These are phyloP conservation scores for Oasisia sp. DNA, from an alignment of 2,888 invertebrate genomes.

Conservation along the genomic window DNA sequence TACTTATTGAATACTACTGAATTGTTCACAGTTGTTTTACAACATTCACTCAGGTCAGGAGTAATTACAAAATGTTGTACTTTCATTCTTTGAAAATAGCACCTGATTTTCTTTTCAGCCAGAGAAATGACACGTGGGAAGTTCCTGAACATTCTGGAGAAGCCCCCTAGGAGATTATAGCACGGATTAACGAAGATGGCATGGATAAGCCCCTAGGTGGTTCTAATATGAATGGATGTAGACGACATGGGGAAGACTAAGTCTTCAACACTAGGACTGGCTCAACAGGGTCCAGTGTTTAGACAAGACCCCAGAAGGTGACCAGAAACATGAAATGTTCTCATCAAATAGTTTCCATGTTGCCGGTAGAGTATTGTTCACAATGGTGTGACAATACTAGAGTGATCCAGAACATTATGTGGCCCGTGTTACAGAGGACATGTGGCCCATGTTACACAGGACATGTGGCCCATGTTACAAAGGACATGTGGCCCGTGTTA, in stretches of 20 bases:
- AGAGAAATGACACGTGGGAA: constrained; percentile 97
- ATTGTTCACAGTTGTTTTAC: not conserved
- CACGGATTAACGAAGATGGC: not conserved
- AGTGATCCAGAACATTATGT: not conserved
- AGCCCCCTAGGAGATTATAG: constrained; percentile 40
- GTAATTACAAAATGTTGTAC: not conserved
- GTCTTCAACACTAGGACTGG: not conserved
- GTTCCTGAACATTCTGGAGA: constrained; percentile 82
- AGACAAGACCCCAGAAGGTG: not conserved
- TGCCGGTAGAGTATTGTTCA: not conserved
- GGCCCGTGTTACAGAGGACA: not conserved
- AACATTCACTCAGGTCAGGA: not conserved
- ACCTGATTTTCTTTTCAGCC: constrained; percentile 66
- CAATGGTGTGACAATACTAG: not conserved
- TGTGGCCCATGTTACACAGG: not conserved
- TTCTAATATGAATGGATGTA: too few species aligned
- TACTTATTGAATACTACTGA: not conserved
- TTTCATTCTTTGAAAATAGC: constrained; percentile 14
- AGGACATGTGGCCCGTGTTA: too few species aligned
- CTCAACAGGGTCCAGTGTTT: not conserved
- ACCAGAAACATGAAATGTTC: not conserved
- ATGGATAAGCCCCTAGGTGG: not conserved
- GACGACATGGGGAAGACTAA: not conserved
- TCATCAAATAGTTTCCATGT: not conserved
- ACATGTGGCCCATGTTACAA: not conserved